Percentiles rank a stretch among this genome's conserved stretches.
Evolutionary conservation across 2,113 vertebrate genomes (phyloP).

Genomic region (Columbina picui): DNA sequence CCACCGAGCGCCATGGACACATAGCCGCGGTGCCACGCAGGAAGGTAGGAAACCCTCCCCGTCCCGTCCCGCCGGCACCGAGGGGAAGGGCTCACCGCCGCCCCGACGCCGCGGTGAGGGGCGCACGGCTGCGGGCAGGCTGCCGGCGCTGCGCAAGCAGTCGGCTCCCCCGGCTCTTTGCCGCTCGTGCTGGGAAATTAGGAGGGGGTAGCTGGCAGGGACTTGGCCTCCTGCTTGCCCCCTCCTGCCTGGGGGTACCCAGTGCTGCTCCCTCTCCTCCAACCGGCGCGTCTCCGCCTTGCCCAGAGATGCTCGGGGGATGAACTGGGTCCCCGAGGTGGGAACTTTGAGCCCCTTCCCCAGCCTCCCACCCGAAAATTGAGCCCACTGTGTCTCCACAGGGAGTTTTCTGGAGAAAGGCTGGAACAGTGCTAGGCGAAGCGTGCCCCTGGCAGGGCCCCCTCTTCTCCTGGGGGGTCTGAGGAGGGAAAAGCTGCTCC

Average conservation of each 20-base stretch:
- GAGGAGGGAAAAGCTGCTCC: conserved; percentile 35
- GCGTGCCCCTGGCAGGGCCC: not conserved
- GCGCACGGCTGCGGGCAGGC: not conserved
- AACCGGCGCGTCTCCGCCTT: not conserved
- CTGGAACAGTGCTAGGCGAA: not conserved
- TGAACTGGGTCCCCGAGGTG: not conserved
- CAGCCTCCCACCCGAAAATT: not conserved
- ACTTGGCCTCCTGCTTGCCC: not conserved
- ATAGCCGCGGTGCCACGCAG: conserved; percentile 5
- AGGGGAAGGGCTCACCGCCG: not conserved
- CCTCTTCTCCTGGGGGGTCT: conserved; percentile 51
- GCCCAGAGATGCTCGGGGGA: not conserved
- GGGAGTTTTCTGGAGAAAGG: not conserved
- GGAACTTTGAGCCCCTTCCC: not conserved
- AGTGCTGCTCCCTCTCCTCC: not conserved
- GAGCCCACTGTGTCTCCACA: no score
- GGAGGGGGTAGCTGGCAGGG: not conserved
- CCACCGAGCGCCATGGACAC: conserved; percentile 34
- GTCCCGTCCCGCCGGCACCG: no score
- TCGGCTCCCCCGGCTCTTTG: not conserved
- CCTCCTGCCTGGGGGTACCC: not conserved
- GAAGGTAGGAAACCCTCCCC: conserved; percentile 8
- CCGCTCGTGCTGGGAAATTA: not conserved
- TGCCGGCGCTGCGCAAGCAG: not conserved
- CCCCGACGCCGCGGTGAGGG: not conserved